Evolutionary conservation across 1,140 invertebrate genomes (phyloP).

Genomic region (Periplaneta americana): DNA sequence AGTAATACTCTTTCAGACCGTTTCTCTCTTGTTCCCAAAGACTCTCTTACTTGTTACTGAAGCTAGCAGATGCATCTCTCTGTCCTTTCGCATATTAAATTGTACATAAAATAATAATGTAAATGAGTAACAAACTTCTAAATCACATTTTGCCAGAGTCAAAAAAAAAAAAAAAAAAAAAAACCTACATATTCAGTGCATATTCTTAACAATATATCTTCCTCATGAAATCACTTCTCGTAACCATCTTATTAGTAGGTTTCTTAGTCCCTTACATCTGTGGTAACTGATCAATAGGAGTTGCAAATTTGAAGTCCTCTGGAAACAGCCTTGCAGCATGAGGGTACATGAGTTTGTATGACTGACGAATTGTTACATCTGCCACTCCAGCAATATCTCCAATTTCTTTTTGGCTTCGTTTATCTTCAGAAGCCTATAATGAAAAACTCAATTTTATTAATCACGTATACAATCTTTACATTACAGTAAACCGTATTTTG

Average conservation of each 20-base stretch:
- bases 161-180: no score
- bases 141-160: no score
- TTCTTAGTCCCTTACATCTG: conserved; percentile 55
- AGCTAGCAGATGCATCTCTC: no score
- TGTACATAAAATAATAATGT: no score
- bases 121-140: no score
- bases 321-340: conserved; percentile 90
- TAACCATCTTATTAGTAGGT: neutral
- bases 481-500: no score
- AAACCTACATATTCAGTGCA: no score
- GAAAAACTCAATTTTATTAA: conserved; percentile 20
- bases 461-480: no score
- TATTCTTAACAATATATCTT: neutral
- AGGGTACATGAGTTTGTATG: conserved; percentile 97
- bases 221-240: neutral
- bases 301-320: conserved; percentile 92
- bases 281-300: conserved; percentile 91
- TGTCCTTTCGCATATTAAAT: no score
- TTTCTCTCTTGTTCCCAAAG: no score
- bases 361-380: conserved; percentile 96
- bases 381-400: conserved; percentile 96
- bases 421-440: conserved; percentile 84
- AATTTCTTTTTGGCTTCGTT: conserved; percentile 95
- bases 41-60: no score
- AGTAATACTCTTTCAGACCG: no score